Percentiles rank a stretch among this genome's conserved stretches.
These are phyloP conservation scores for Lycodopsis pacificus DNA, from an alignment of 2,797 vertebrate species.

Conservation along the genomic window DNA sequence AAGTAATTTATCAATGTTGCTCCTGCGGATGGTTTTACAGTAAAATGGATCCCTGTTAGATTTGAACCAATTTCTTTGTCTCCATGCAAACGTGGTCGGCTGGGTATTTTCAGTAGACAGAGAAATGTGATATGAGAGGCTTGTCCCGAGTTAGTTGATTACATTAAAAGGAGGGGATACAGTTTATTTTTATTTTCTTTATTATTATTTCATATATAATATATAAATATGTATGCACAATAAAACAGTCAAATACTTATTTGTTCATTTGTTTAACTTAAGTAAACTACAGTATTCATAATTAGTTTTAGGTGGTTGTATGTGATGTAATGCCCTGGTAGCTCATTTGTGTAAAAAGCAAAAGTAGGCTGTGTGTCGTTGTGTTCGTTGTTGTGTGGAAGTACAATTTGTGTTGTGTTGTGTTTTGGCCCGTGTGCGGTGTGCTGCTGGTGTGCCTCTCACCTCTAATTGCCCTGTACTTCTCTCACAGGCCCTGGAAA, in stretches of 20 bases:
- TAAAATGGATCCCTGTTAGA: slow-evolving; percentile 69
- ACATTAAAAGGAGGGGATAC: slow-evolving; percentile 10
- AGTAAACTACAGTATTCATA: not conserved
- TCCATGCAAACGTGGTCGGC: slow-evolving; percentile 39
- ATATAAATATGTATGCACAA: not conserved
- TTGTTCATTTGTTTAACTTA: not conserved
- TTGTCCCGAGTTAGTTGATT: slow-evolving; percentile 23
- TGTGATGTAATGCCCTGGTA: slow-evolving; percentile 11
- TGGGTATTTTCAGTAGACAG: slow-evolving; percentile 44
- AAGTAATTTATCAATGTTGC: slow-evolving; percentile 58
- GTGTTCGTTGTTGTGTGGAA: slow-evolving; percentile 38
- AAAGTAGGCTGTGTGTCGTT: slow-evolving; percentile 32
- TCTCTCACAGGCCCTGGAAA: slow-evolving; percentile 94
- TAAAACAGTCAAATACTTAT: slow-evolving; percentile 16
- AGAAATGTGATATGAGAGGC: slow-evolving; percentile 46
- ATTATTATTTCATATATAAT: not conserved
- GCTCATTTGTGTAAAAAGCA: slow-evolving; percentile 15
- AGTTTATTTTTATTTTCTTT: slow-evolving; percentile 10
- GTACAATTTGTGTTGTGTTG: slow-evolving; percentile 60
- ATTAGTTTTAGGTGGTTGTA: slow-evolving; percentile 11
- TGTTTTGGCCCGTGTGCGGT: slow-evolving; percentile 37
- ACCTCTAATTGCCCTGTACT: slow-evolving; percentile 80
- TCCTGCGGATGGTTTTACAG: slow-evolving; percentile 50
- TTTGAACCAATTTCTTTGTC: slow-evolving; percentile 59
- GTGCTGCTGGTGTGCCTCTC: slow-evolving; percentile 57